Evolutionary conservation across 1,140 invertebrate genomes (phyloP), one percentile per base, ranked within the genome.

Genomic region (Panagrolaimus sp.): DNA sequence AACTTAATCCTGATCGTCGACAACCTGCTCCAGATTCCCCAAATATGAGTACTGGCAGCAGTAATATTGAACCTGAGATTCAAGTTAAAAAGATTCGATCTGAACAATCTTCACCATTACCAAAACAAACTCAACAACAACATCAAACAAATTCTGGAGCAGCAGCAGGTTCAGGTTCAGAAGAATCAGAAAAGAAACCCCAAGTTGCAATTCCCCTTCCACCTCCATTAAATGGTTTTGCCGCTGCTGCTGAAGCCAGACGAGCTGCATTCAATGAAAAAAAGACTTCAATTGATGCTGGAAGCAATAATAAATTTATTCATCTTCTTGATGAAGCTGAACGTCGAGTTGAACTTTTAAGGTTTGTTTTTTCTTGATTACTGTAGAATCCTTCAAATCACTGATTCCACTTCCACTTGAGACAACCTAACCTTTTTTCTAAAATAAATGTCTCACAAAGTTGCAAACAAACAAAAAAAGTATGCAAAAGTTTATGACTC

Each of bases 291-390:
- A 52, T 79, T 17, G 77, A 79, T 45, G 77, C 15, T 21, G 52
- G 71, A 44, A 74, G 79, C 68, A 71, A 67, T 58, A 72, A 79
- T n/a, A 68, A 78, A 47, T 45, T 78, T 15, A 67, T 79, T 46
- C 62, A 68, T 24, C 43, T 78, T 72, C 43, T 78, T 55, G 76
- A 78, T 58, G 77, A 79, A 21, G 67, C 71, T 7, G 76, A 78
- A 65, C 17, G 64, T 15, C 63, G 76, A 28, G 76, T 78, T 15
- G 76, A 78, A 58, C 65, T 77, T 48, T 69, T 78, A 55, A 71
- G 76, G 76, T 77, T 43, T 68, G 62, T 52, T 32, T 48, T 26
- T 24, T 48, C 10, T 24, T n/a, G n/a, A 48, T 24, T 48, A n/a
- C 47, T n/a, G 15, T 48, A n/a, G 15, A 48, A 24, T 3, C n/a